Evolutionary conservation across 2,797 vertebrate species (phyloP).

Genomic region (Eleutherodactylus coqui): DNA sequence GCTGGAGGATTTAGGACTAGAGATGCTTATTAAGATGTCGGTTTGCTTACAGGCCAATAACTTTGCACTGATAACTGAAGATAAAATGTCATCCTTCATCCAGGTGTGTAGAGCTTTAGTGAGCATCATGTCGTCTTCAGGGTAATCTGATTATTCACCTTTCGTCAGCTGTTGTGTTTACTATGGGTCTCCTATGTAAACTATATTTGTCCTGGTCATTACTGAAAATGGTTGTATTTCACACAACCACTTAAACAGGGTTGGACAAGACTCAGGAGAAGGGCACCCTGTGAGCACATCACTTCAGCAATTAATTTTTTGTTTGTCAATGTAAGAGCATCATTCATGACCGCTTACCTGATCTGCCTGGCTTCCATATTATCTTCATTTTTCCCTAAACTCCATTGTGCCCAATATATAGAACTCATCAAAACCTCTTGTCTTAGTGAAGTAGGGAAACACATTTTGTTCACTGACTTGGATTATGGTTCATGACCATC

Average conservation of each 20-base stretch:
- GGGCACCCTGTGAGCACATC: not conserved
- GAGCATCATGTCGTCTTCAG: not conserved
- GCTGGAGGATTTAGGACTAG: too few species aligned
- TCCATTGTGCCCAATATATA: not conserved
- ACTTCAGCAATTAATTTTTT: not conserved
- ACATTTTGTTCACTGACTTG: not conserved
- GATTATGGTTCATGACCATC: not conserved
- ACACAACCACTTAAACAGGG: not conserved
- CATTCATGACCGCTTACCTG: not conserved
- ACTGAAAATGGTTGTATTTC: not conserved
- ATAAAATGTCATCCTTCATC: not conserved
- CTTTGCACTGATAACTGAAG: not conserved
- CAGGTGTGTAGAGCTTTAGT: not conserved
- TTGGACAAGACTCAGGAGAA: not conserved
- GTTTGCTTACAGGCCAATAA: not conserved
- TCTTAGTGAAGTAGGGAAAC: not conserved
- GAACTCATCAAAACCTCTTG: not conserved
- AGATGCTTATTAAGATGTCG: not conserved
- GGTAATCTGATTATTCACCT: not conserved
- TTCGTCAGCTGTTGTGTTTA: not conserved
- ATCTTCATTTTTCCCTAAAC: not conserved
- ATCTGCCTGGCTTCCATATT: not conserved
- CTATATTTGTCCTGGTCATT: not conserved
- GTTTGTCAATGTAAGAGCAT: not conserved
- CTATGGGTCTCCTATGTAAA: not conserved